These are phyloP conservation scores for Laterallus jamaicensis DNA, from an alignment of 2,113 vertebrate genomes.

Conservation along the genomic window DNA sequence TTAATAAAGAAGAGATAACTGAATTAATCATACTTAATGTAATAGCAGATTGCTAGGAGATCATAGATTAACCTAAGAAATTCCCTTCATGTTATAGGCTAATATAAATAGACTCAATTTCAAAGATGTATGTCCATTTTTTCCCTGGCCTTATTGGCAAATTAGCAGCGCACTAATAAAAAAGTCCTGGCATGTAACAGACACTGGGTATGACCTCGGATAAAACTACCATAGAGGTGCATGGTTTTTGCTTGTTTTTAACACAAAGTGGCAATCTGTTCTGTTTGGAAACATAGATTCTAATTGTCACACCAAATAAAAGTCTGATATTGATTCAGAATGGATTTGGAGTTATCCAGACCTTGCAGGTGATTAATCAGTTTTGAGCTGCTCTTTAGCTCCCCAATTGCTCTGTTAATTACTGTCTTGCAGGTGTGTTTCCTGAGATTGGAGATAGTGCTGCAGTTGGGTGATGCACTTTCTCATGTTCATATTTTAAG, in stretches of 20 bases:
- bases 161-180: not conserved
- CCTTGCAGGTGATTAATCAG: not conserved
- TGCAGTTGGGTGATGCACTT: not conserved
- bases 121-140: not conserved
- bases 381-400: not conserved
- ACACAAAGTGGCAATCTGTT: not conserved
- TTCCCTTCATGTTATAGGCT: not conserved
- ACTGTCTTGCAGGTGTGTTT: not conserved
- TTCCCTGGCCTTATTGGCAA: not conserved
- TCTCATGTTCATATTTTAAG: not conserved
- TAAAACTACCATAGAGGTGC: not conserved
- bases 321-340: not conserved
- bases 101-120: not conserved
- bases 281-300: not conserved
- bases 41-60: not conserved
- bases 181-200: not conserved
- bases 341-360: not conserved
- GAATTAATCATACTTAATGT: conserved; percentile 16
- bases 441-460: not conserved
- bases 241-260: not conserved
- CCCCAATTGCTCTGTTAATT: not conserved
- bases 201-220: not conserved
- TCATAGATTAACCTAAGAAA: not conserved
- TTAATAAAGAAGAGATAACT: conserved; percentile 31
- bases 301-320: not conserved